A percentile compares a stretch with the other conserved stretches of the same genome.
These are phyloP conservation scores for Neocrepidodera transversa DNA, from an alignment of 2,888 invertebrate species.

Conservation along the genomic window DNA sequence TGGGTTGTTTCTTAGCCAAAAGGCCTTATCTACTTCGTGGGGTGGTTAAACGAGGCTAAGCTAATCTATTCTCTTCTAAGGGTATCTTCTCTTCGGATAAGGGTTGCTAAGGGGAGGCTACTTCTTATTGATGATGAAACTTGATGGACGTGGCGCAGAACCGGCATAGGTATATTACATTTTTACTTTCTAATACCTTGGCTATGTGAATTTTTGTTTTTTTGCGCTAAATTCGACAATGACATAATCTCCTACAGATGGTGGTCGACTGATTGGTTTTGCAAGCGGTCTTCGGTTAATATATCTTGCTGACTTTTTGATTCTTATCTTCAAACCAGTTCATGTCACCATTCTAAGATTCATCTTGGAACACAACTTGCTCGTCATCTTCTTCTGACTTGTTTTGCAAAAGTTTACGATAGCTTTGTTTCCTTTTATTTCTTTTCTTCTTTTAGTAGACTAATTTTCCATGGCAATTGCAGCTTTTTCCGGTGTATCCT, in stretches of 20 bases:
- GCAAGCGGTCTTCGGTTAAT: neutral
- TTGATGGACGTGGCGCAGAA: too few relatives aligned
- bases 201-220: neutral
- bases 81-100: too few relatives aligned
- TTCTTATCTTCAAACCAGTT: neutral
- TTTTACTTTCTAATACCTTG: too few relatives aligned
- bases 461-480: neutral
- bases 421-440: constrained; percentile 1
- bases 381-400: constrained; percentile 1
- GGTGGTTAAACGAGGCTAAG: too few relatives aligned
- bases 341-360: neutral
- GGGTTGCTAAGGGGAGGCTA: too few relatives aligned
- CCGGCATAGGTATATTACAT: too few relatives aligned
- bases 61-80: too few relatives aligned
- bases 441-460: neutral
- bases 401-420: too few relatives aligned
- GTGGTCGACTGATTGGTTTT: neutral
- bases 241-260: too few relatives aligned
- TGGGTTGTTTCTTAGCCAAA: too few relatives aligned
- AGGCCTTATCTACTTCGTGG: too few relatives aligned
- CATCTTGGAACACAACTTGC: constrained; percentile 8
- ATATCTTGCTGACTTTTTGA: neutral
- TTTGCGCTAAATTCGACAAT: constrained; percentile 2
- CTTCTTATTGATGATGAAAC: too few relatives aligned
- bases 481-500: neutral